Base-by-base conservation (phyloP, 2,113 vertebrate species). In the Takifugu bimaculatus region DNA sequence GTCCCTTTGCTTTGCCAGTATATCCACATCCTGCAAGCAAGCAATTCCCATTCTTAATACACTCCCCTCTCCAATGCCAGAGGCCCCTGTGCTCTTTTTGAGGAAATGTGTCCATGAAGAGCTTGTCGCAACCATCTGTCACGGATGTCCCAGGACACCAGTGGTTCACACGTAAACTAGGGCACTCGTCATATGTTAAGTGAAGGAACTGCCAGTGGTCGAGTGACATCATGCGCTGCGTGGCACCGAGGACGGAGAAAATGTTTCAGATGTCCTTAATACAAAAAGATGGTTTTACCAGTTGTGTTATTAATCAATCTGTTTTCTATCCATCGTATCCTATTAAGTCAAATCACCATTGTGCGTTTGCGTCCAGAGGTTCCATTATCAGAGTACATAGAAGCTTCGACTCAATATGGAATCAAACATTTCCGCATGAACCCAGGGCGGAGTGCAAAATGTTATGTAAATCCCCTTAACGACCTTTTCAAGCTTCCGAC, bases 401-500 rank as follows among this genome's bases (percentile, higher is more conserved):
- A 51, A 68, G 11, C 57, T 53, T 61, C 43, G 57, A 52, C 68
- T 70, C 59, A 73, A 83, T 76, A 78, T 70, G 68, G 62, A 82
- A 72, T 66, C 45, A 12, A 81, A 75, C 71, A 82, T 84, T 87
- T 85, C 72, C 55, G 65, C 64, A 67, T 63, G 57, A 55, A 78
- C 73, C 64, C 63, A 1, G 75, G 81, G 82, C 62, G 72, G 82
- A 83, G 85, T 80, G 80, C 81, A 87, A 87, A 91, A 90, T 90
- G 77, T 81, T 90, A 90, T 89, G 90, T 85, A 91, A 91, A 91
- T 91, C 88, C 87, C 82, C 78, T 88, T 87, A 87, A 87, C 85
- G 77, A 90, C 83, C 88, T 88, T 90, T 90, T 87, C 85, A 89
- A 75, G 61, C 76, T 64, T 55, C 73, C 53, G 57, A 88, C 86